Conservation (phyloP, 2,888 invertebrate genomes). For the Peribatodes rhomboidaria region DNA sequence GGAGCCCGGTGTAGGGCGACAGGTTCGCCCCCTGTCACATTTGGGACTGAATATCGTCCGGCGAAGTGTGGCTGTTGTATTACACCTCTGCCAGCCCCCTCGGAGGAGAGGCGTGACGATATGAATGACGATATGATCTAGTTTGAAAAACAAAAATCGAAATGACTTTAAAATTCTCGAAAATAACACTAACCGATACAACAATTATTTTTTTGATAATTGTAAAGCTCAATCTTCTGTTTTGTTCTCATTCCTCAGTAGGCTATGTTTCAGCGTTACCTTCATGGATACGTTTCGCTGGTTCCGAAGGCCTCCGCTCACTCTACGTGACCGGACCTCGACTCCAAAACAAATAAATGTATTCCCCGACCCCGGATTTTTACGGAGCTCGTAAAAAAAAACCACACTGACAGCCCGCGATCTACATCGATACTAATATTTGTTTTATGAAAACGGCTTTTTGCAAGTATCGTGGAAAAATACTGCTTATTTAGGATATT, state of each 20-base stretch:
- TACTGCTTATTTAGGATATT: conserved; percentile 45
- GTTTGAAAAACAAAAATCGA: too few species aligned
- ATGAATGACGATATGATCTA: too few species aligned
- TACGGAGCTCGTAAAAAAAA: conserved; percentile 68
- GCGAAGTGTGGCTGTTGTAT: too few species aligned
- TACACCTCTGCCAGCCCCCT: too few species aligned
- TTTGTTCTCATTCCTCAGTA: not conserved
- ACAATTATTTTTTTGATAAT: too few species aligned
- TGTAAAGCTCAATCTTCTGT: too few species aligned
- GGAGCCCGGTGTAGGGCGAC: too few species aligned
- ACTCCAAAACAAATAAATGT: conserved; percentile 65
- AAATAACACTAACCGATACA: too few species aligned
- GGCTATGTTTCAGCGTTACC: conserved; percentile 51
- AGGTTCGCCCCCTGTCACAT: too few species aligned
- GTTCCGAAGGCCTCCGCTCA: conserved; percentile 37
- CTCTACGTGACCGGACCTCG: conserved; percentile 62
- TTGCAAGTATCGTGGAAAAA: conserved; percentile 38
- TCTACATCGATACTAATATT: conserved; percentile 69
- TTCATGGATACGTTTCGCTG: conserved; percentile 47
- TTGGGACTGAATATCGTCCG: too few species aligned
- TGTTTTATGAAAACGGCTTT: conserved; percentile 65
- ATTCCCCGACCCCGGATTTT: conserved; percentile 55
- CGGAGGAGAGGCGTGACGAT: too few species aligned
- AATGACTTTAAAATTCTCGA: too few species aligned
- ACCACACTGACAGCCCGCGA: conserved; percentile 62